phyloP scores from a whole-genome alignment of 2,888 invertebrate genomes.

The Eudemis profundana region DNA sequence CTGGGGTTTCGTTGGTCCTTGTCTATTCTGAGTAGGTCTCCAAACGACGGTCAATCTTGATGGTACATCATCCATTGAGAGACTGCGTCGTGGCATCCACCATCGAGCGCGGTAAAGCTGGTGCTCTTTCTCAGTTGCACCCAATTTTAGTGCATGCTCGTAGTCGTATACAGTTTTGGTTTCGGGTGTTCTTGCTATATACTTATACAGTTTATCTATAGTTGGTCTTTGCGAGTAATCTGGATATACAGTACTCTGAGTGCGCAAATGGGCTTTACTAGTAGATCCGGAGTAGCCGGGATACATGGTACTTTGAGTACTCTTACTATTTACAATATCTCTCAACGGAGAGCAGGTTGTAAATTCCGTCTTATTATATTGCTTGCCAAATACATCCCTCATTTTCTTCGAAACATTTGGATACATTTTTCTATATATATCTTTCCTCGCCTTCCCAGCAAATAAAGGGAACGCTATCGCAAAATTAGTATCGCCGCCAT shows the following conservation, averaged over 20 bases:
- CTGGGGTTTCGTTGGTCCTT: neutral
- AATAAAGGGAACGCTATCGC: constrained; percentile 66
- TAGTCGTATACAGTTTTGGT: neutral
- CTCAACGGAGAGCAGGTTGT: constrained; percentile 48
- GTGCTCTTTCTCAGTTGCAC: no score
- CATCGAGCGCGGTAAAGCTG: no score
- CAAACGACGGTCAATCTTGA: neutral
- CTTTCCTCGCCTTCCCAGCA: constrained; percentile 57
- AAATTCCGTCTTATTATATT: constrained; percentile 50
- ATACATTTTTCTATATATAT: constrained; percentile 55
- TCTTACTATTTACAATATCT: neutral
- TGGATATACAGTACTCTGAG: constrained; percentile 1
- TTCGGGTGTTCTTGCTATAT: neutral
- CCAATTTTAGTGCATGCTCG: neutral
- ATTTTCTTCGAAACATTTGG: constrained; percentile 54
- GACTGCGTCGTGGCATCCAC: no score
- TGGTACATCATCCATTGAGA: neutral
- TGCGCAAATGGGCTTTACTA: no score
- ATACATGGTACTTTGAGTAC: constrained; percentile 1
- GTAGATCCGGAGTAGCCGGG: no score
- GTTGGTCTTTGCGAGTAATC: no score
- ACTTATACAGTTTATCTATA: no score
- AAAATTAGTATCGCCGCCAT: constrained; percentile 51
- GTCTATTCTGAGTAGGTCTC: neutral
- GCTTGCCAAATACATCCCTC: constrained; percentile 58